Evolutionary conservation across 2,113 vertebrate genomes (phyloP).

Genomic region (Actenoides hombroni): DNA sequence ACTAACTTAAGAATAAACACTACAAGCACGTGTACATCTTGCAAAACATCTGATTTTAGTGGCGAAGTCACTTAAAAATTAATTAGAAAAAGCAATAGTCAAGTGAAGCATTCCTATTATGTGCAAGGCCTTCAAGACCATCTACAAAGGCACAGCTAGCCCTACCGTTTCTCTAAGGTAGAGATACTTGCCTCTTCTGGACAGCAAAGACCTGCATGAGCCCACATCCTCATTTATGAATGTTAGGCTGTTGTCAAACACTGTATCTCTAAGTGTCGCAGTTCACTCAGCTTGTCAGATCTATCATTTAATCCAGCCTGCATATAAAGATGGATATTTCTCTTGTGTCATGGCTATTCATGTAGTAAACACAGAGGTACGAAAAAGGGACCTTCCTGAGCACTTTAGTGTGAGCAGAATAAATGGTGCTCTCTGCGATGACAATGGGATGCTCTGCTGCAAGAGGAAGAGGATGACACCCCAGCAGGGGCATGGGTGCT

Average conservation of each 20-base stretch:
- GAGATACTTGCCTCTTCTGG: background rate
- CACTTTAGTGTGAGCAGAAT: background rate
- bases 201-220: background rate
- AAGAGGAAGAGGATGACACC: background rate
- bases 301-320: background rate
- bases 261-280: background rate
- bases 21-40: background rate
- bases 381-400: background rate
- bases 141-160: background rate
- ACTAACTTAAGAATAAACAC: background rate
- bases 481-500: background rate
- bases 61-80: background rate
- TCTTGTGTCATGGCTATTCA: background rate
- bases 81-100: background rate
- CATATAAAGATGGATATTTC: background rate
- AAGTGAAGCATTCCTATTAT: background rate
- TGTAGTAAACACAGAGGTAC: background rate
- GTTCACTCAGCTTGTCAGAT: background rate
- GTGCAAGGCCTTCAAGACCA: background rate
- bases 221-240: background rate
- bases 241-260: background rate
- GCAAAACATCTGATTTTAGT: background rate
- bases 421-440: background rate
- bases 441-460: background rate
- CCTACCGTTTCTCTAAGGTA: background rate